Evolutionary conservation across 1,140 invertebrate genomes (phyloP).

Genomic region (Ditylenchus dipsaci): DNA sequence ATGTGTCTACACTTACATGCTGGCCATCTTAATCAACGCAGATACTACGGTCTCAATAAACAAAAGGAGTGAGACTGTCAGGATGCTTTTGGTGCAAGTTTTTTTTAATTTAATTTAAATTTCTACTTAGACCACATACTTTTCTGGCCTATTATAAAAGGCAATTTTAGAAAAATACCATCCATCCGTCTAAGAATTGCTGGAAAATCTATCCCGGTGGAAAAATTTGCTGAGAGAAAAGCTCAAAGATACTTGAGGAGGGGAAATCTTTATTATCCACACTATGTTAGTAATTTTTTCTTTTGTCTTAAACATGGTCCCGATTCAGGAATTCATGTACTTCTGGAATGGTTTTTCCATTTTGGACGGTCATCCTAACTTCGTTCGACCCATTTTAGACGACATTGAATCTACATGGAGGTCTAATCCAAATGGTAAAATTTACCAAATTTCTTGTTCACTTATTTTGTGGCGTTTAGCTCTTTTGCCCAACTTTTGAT

Average conservation of each 20-base stretch:
- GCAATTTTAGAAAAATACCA: slow-evolving; percentile 66
- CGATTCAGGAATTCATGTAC: slow-evolving; percentile 74
- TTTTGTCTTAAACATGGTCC: background rate
- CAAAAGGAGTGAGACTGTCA: slow-evolving; percentile 49
- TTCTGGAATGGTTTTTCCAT: slow-evolving; percentile 88
- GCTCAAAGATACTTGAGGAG: slow-evolving; percentile 73
- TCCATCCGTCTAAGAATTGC: slow-evolving; percentile 80
- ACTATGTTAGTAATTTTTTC: slow-evolving; percentile 63
- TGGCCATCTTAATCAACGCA: slow-evolving; percentile 53
- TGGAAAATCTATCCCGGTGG: slow-evolving; percentile 89
- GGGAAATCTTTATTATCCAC: slow-evolving; percentile 71
- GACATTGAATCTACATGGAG: slow-evolving; percentile 61
- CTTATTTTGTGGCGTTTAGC: too few relatives aligned
- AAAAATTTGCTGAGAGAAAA: slow-evolving; percentile 86
- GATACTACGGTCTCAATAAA: slow-evolving; percentile 28
- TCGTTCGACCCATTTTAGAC: slow-evolving; percentile 64
- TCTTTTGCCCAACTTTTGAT: background rate
- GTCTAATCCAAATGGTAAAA: slow-evolving; percentile 13
- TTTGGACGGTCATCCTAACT: slow-evolving; percentile 68
- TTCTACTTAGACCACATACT: background rate
- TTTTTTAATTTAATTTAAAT: slow-evolving; percentile 9
- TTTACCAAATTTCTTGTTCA: background rate
- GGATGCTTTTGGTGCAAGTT: slow-evolving; percentile 34
- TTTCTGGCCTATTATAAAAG: background rate
- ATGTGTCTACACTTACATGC: slow-evolving; percentile 46